Evolutionary conservation across 2,888 invertebrate species (phyloP).

Genomic region (Tineola bisselliella): DNA sequence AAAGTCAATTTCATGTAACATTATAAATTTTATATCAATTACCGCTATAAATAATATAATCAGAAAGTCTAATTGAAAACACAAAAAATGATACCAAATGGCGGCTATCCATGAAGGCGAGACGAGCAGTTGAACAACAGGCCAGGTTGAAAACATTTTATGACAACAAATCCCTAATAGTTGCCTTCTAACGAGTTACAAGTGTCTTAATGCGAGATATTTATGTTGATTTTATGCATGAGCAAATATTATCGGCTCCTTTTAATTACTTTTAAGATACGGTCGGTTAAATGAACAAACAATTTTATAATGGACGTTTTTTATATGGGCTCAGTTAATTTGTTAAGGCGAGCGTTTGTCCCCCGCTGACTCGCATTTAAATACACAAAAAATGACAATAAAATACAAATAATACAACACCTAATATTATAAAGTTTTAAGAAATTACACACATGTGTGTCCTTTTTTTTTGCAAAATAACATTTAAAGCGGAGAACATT

Average conservation of each 20-base stretch:
- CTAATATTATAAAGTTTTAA: too few relatives aligned
- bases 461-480: too few relatives aligned
- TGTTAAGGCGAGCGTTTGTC: slow-evolving; percentile 5
- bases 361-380: neutral
- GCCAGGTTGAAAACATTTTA: slow-evolving; percentile 10
- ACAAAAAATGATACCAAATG: neutral
- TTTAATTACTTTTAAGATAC: slow-evolving; percentile 38
- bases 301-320: slow-evolving; percentile 27
- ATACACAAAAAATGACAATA: neutral
- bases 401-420: too few relatives aligned
- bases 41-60: neutral
- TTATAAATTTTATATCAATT: neutral
- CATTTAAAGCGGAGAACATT: too few relatives aligned
- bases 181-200: slow-evolving; percentile 18
- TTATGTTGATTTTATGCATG: slow-evolving; percentile 49
- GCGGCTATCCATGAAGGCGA: neutral
- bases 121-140: neutral
- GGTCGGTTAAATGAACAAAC: slow-evolving; percentile 29
- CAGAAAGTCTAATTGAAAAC: neutral
- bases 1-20: neutral
- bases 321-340: neutral
- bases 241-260: slow-evolving; percentile 40
- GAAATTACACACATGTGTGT: too few relatives aligned
- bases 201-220: slow-evolving; percentile 32
- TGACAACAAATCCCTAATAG: slow-evolving; percentile 10